Percentiles rank a stretch among this genome's conserved stretches.
Conservation (phyloP, 2,888 invertebrate species). For the Hirtodrosophila alboralis region DNA sequence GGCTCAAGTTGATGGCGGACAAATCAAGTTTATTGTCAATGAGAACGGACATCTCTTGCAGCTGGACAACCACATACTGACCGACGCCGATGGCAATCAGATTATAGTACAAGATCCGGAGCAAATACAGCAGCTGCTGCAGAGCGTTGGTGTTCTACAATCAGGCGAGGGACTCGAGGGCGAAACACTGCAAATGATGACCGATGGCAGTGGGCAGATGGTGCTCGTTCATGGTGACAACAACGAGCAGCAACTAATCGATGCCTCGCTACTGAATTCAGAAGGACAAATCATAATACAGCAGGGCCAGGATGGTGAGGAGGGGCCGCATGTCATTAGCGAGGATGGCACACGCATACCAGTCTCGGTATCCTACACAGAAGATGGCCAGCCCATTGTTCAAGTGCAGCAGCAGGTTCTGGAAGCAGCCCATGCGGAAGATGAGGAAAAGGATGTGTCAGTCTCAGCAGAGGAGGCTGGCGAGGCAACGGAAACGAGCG, state of each 20-base stretch:
- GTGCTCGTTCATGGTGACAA: slow-evolving; percentile 84
- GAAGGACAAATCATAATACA: slow-evolving; percentile 84
- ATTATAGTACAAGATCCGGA: slow-evolving; percentile 84
- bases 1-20: slow-evolving; percentile 84
- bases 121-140: slow-evolving; percentile 84
- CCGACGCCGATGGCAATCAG: slow-evolving; percentile 84
- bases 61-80: slow-evolving; percentile 84
- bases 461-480: slow-evolving; percentile 43
- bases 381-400: slow-evolving; percentile 83
- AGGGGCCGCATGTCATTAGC: slow-evolving; percentile 83
- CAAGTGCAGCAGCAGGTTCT: slow-evolving; percentile 82
- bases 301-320: slow-evolving; percentile 83
- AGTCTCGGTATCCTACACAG: slow-evolving; percentile 84
- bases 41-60: slow-evolving; percentile 84
- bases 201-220: slow-evolving; percentile 84
- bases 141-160: slow-evolving; percentile 84
- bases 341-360: slow-evolving; percentile 84
- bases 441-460: slow-evolving; percentile 68
- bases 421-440: slow-evolving; percentile 58
- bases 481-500: slow-evolving; percentile 52
- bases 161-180: slow-evolving; percentile 84
- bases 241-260: slow-evolving; percentile 84
- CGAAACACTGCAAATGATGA: slow-evolving; percentile 84
- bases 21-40: slow-evolving; percentile 84
- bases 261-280: slow-evolving; percentile 83